Conservation (phyloP, 2,888 invertebrate genomes). For the Oxystoma pomonae region DNA sequence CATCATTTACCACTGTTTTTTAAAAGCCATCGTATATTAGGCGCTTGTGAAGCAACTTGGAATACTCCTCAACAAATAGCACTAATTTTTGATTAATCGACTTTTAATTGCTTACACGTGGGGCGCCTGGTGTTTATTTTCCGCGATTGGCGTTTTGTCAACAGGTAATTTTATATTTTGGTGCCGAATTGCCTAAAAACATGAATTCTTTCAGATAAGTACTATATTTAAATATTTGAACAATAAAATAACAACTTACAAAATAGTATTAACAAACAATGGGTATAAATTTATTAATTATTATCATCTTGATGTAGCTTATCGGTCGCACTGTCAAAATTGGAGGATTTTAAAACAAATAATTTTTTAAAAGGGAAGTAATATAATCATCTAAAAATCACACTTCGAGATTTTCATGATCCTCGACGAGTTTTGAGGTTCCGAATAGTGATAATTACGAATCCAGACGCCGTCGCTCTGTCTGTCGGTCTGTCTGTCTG, state of each 20-base stretch:
- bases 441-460: no score
- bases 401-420: no score
- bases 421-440: no score
- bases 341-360: background rate
- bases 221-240: slow-evolving; percentile 6
- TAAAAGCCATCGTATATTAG: slow-evolving; percentile 9
- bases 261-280: background rate
- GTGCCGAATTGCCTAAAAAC: background rate
- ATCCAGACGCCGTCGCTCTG: no score
- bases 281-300: background rate
- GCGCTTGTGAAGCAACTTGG: slow-evolving; percentile 6
- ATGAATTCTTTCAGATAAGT: slow-evolving; percentile 9
- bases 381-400: no score
- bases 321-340: slow-evolving; percentile 6
- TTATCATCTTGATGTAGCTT: background rate
- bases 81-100: slow-evolving; percentile 7
- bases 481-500: no score
- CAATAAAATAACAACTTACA: background rate
- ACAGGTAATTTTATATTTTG: background rate
- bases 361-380: no score
- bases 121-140: background rate
- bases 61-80: slow-evolving; percentile 1
- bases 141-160: background rate
- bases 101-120: background rate
- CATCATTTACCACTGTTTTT: slow-evolving; percentile 10